These are phyloP conservation scores for Malachius bipustulatus DNA, from an alignment of 2,888 invertebrate genomes.

Conservation along the genomic window DNA sequence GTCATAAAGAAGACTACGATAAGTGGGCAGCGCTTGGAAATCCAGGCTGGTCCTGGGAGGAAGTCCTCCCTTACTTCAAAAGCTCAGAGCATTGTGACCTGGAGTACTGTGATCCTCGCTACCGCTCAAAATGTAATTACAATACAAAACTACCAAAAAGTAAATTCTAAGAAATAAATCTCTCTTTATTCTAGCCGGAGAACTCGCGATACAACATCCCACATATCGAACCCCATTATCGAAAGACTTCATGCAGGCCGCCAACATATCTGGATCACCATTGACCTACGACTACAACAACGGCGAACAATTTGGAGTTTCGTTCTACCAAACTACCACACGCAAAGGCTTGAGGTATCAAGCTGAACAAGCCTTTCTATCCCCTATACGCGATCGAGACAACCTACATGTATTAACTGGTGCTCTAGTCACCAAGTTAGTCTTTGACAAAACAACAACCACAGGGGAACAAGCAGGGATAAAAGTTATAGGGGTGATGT, in stretches of 20 bases:
- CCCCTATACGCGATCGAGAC: slow-evolving; percentile 62
- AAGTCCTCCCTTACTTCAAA: slow-evolving; percentile 11
- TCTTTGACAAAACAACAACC: slow-evolving; percentile 48
- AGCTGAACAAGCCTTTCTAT: slow-evolving; percentile 71
- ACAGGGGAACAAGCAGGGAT: slow-evolving; percentile 63
- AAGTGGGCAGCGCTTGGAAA: slow-evolving; percentile 20
- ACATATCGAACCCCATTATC: too few species aligned
- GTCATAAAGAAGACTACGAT: slow-evolving; percentile 17
- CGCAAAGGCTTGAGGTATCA: slow-evolving; percentile 72
- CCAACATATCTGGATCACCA: too few species aligned
- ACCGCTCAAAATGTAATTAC: too few species aligned
- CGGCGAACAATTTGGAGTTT: slow-evolving; percentile 73
- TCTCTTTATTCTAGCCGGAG: too few species aligned
- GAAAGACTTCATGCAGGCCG: too few species aligned
- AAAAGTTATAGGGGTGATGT: slow-evolving; percentile 31
- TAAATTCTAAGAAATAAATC: too few species aligned
- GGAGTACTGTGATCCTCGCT: too few species aligned
- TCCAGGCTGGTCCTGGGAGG: slow-evolving; percentile 13
- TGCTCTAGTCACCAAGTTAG: slow-evolving; percentile 60
- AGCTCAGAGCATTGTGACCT: slow-evolving; percentile 12
- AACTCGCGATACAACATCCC: too few species aligned
- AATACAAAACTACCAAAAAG: too few species aligned
- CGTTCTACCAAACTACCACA: slow-evolving; percentile 82
- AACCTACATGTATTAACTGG: slow-evolving; percentile 73
- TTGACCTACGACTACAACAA: slow-evolving; percentile 66